Evolutionary conservation across 1,140 invertebrate genomes (phyloP).

Genomic region (Meloidogyne floridensis): DNA sequence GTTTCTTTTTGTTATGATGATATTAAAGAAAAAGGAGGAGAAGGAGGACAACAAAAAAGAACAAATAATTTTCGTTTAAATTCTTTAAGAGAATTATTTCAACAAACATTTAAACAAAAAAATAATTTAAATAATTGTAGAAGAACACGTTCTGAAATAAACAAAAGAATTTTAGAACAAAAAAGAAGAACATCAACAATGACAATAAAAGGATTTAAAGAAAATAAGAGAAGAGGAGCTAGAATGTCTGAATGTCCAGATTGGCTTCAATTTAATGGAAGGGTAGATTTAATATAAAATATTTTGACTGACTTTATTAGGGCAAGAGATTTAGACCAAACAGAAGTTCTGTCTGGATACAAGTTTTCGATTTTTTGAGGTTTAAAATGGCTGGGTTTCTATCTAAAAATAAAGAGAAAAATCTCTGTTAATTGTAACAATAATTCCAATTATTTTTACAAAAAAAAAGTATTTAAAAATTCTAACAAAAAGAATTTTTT

Average conservation of each 20-base stretch:
- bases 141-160: background rate
- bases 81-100: conserved; percentile 3
- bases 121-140: conserved; percentile 10
- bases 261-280: background rate
- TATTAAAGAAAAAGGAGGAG: background rate
- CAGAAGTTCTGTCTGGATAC: no score
- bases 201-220: background rate
- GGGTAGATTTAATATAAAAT: no score
- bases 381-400: no score
- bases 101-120: background rate
- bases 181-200: background rate
- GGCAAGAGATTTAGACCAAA: no score
- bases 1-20: no score
- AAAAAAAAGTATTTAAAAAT: background rate
- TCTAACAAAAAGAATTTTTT: no score
- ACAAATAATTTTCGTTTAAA: background rate
- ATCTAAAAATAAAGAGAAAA: no score
- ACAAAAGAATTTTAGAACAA: background rate
- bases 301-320: no score
- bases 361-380: no score
- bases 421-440: no score
- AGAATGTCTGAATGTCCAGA: conserved; percentile 1
- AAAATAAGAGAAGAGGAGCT: background rate
- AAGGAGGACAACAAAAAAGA: background rate
- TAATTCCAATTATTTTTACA: background rate